Conservation (phyloP, 2,113 vertebrate genomes). For the Mastomys natalensis region DNA sequence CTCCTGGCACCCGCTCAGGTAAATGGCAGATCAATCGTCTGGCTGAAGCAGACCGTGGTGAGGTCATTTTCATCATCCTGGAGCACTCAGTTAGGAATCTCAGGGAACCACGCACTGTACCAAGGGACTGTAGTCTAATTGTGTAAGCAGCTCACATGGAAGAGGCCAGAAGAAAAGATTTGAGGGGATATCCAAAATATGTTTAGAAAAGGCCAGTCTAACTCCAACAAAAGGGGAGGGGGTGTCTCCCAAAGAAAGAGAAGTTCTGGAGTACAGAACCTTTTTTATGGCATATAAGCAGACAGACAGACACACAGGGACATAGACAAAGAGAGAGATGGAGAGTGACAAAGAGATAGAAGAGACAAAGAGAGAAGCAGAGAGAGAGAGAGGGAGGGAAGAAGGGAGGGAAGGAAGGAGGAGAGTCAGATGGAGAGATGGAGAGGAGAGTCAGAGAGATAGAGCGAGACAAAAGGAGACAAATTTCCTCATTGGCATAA, state of each 20-base stretch:
- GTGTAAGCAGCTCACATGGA: neutral
- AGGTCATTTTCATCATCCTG: neutral
- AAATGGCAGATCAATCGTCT: slow-evolving; percentile 53
- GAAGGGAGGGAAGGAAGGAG: neutral
- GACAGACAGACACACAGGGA: neutral
- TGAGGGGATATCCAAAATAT: neutral
- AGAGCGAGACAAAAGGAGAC: neutral
- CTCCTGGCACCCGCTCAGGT: neutral
- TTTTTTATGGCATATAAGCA: neutral
- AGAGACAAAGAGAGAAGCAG: neutral
- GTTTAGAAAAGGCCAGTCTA: neutral
- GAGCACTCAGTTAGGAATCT: neutral
- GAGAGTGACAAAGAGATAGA: neutral
- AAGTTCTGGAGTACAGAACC: neutral
- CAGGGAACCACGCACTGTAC: neutral
- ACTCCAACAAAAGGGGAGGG: neutral
- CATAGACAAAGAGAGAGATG: neutral
- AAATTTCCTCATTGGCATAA: neutral
- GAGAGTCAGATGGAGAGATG: too few species aligned
- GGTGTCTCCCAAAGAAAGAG: slow-evolving; percentile 4
- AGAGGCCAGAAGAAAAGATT: neutral
- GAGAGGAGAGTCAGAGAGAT: neutral
- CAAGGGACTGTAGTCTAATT: neutral
- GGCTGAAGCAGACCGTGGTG: neutral
- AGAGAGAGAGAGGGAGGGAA: neutral